phyloP scores from a whole-genome alignment of 1,140 invertebrate species.

The Bactericera cockerelli region DNA sequence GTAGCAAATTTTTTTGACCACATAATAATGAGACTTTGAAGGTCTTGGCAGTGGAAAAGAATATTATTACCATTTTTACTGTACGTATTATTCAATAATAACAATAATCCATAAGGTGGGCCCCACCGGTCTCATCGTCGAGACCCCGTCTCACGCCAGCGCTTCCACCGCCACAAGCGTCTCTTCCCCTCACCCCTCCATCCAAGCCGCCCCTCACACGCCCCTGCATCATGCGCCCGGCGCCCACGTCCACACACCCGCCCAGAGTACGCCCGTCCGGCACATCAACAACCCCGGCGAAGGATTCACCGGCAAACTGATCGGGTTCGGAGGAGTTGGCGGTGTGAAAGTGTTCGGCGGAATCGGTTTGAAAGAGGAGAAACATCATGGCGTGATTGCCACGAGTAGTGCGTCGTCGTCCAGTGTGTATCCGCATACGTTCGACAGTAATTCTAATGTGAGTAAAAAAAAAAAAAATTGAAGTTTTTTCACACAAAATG shows the following conservation, averaged over 20 bases:
- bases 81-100: no score
- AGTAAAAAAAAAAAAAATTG: neutral
- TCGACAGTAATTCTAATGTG: slow-evolving; percentile 2
- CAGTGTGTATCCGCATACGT: neutral
- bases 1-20: no score
- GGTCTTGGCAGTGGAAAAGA: no score
- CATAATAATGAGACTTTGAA: no score
- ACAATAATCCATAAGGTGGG: no score
- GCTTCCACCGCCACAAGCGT: neutral
- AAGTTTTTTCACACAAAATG: no score
- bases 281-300: no score
- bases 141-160: neutral
- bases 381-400: neutral
- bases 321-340: no score
- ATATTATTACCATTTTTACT: no score
- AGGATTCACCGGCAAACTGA: no score
- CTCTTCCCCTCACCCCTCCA: neutral
- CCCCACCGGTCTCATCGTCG: neutral
- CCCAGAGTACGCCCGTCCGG: no score
- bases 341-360: no score
- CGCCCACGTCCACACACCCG: neutral
- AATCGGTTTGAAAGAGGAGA: neutral
- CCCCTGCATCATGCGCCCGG: neutral
- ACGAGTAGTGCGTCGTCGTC: neutral
- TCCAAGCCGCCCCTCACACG: neutral